Percentiles rank a stretch among this genome's conserved stretches.
These are phyloP conservation scores for Anseranas semipalmata DNA, from an alignment of 2,113 vertebrate genomes.

Conservation along the genomic window DNA sequence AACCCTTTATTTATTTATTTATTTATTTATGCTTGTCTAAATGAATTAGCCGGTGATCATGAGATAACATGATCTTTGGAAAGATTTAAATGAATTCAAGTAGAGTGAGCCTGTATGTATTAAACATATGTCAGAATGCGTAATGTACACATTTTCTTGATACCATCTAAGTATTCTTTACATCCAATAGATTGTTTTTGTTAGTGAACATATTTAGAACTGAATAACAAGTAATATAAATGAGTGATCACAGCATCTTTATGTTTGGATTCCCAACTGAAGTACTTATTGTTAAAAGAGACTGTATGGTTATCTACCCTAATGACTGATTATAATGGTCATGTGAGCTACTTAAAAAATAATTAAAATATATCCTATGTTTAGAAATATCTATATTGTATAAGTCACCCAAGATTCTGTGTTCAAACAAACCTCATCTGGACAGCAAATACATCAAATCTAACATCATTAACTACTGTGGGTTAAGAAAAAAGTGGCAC, in stretches of 20 bases:
- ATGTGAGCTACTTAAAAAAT: background rate
- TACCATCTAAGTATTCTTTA: background rate
- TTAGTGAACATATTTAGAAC: background rate
- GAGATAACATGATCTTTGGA: background rate
- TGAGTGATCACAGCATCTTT: fast-evolving
- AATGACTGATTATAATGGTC: background rate
- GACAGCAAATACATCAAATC: background rate
- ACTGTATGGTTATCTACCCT: background rate
- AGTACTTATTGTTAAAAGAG: background rate
- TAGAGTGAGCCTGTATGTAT: background rate
- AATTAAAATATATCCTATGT: background rate
- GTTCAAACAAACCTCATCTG: background rate
- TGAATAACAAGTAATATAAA: background rate
- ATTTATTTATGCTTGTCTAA: background rate
- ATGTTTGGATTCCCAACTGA: background rate
- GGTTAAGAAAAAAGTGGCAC: background rate
- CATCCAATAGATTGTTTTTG: background rate
- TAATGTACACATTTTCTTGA: background rate
- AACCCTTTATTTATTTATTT: too few relatives aligned
- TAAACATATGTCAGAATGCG: background rate
- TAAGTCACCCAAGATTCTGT: background rate
- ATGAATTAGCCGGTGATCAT: background rate
- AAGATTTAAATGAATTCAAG: background rate
- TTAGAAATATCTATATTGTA: background rate
- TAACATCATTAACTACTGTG: background rate